A percentile compares a stretch with the other conserved stretches of the same genome.
Evolutionary conservation across 2,797 vertebrate genomes (phyloP).

Genomic region (Oreortyx pictus): DNA sequence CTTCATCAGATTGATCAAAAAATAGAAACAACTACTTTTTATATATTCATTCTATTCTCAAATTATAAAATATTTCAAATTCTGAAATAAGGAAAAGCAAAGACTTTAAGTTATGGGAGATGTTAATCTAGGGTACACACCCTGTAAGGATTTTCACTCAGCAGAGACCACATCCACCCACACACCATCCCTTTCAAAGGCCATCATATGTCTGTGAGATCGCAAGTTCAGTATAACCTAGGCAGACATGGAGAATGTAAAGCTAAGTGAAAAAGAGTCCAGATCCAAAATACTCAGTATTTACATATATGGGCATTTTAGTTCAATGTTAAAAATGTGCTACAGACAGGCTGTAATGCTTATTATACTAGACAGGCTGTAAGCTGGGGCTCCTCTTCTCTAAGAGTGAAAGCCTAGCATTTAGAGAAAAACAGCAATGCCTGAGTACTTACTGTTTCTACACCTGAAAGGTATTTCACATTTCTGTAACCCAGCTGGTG

Average conservation of each 20-base stretch:
- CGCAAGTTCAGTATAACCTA: not conserved
- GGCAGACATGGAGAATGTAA: not conserved
- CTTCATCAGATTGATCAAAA: not conserved
- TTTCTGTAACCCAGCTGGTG: not conserved
- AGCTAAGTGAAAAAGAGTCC: not conserved
- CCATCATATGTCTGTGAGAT: not conserved
- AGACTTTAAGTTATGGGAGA: not conserved
- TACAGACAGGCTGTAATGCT: not conserved
- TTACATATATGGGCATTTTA: accelerated
- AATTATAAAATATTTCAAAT: too few species aligned
- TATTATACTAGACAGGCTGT: not conserved
- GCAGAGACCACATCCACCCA: not conserved
- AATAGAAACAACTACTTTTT: not conserved
- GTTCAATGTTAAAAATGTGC: not conserved
- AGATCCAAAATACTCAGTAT: not conserved
- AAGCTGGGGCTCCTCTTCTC: not conserved
- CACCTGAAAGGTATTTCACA: not conserved
- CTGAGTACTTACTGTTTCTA: not conserved
- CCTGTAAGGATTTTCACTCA: not conserved
- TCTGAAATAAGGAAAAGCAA: not conserved
- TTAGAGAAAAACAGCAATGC: not conserved
- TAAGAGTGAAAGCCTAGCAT: not conserved
- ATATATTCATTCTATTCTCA: not conserved
- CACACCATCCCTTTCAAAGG: accelerated
- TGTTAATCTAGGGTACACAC: not conserved